Percentiles rank a stretch among this genome's conserved stretches.
Conservation (phyloP, 1,140 invertebrate species). For the Drosophila burlai region DNA sequence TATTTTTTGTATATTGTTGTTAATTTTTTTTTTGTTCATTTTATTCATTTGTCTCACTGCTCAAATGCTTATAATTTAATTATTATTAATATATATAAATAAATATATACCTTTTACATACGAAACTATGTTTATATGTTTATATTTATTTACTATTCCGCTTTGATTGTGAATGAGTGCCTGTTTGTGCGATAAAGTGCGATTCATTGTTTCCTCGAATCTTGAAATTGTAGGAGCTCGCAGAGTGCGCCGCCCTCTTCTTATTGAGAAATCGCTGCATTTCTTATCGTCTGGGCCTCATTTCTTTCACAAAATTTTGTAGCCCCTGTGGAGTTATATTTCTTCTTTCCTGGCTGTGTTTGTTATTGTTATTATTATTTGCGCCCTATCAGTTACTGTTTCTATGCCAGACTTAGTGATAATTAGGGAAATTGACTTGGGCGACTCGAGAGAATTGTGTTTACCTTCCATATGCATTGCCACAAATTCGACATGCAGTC, state of each 20-base stretch:
- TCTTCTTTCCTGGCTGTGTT: constrained; percentile 20
- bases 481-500: constrained; percentile 13
- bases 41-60: neutral
- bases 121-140: neutral
- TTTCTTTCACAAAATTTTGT: neutral
- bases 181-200: constrained; percentile 52
- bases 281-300: constrained; percentile 27
- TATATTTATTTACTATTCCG: neutral
- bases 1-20: too few relatives aligned
- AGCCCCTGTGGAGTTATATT: constrained; percentile 1
- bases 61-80: neutral
- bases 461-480: constrained; percentile 25
- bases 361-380: neutral
- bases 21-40: neutral
- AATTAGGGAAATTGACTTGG: constrained; percentile 19
- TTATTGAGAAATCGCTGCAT: constrained; percentile 54
- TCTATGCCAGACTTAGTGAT: constrained; percentile 1
- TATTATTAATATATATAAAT: neutral
- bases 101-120: neutral
- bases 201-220: constrained; percentile 50
- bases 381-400: constrained; percentile 27
- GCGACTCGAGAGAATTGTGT: constrained; percentile 22
- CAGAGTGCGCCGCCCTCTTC: constrained; percentile 23
- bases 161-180: constrained; percentile 5
- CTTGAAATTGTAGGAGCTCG: constrained; percentile 14